Percentiles rank a stretch among this genome's conserved stretches.
Evolutionary conservation across 2,797 vertebrate species (phyloP).

Genomic region (Smutsia temminckii): DNA sequence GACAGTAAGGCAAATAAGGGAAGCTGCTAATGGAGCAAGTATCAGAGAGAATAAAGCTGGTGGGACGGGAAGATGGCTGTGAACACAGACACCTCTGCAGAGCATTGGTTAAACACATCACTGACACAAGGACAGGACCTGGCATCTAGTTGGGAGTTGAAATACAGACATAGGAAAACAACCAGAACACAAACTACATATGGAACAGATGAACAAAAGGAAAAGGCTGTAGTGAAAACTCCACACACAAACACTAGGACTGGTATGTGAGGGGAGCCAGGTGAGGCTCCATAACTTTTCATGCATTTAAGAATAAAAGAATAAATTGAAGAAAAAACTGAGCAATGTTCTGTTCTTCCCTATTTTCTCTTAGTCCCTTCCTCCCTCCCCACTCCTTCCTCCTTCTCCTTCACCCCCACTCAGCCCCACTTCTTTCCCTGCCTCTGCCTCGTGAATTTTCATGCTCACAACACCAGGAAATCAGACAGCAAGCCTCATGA

Average conservation of each 20-base stretch:
- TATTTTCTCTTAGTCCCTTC: not conserved
- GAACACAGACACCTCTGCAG: not conserved
- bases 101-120: not conserved
- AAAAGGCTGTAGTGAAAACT: not conserved
- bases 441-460: slow-evolving; percentile 44
- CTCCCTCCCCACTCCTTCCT: not conserved
- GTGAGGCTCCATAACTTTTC: not conserved
- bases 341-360: not conserved
- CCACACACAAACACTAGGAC: not conserved
- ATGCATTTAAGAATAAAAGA: slow-evolving; percentile 14
- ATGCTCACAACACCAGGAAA: slow-evolving; percentile 35
- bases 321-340: not conserved
- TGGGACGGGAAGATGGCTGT: not conserved
- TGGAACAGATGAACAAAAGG: not conserved
- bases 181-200: not conserved
- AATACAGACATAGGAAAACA: slow-evolving; percentile 46
- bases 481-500: not conserved
- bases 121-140: not conserved
- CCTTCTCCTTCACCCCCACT: not conserved
- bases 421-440: not conserved
- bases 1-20: not conserved
- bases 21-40: accelerated
- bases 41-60: not conserved
- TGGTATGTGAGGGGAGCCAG: not conserved
- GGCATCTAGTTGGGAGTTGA: not conserved